Conservation (phyloP, 2,888 invertebrate species). For the Tuta absoluta region DNA sequence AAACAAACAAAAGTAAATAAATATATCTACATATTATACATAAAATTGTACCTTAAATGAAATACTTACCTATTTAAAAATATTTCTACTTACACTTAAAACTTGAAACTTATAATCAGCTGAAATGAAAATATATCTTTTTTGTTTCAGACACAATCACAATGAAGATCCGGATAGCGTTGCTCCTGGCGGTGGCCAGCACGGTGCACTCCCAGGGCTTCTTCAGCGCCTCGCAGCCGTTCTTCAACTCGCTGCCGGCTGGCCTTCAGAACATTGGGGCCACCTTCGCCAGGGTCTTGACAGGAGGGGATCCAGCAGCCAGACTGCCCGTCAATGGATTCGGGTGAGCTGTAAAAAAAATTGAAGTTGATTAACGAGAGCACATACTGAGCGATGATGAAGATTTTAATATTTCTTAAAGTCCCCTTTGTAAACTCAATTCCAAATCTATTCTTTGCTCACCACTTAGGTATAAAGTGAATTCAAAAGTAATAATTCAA, state of each 20-base stretch:
- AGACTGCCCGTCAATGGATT: slow-evolving; percentile 62
- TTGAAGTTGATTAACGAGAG: no score
- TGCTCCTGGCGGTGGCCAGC: background rate
- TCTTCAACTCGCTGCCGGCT: slow-evolving; percentile 35
- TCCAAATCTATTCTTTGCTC: background rate
- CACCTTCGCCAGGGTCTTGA: slow-evolving; percentile 41
- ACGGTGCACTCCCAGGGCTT: slow-evolving; percentile 4
- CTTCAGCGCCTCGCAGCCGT: slow-evolving; percentile 33
- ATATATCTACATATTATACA: no score
- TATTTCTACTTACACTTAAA: background rate
- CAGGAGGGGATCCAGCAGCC: slow-evolving; percentile 43
- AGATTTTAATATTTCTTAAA: background rate
- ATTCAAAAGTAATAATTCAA: no score
- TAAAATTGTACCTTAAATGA: no score
- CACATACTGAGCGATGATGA: background rate
- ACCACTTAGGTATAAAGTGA: no score
- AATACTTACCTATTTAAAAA: no score
- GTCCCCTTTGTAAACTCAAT: background rate
- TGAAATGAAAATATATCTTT: background rate
- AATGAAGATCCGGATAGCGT: slow-evolving; percentile 18
- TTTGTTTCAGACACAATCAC: slow-evolving; percentile 16
- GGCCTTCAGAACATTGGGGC: slow-evolving; percentile 35
- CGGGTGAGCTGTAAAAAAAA: slow-evolving; percentile 49
- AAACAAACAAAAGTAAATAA: no score
- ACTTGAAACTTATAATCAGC: background rate